phyloP scores from a whole-genome alignment of 2,888 invertebrate species.

The Entomobrya multifasciata region DNA sequence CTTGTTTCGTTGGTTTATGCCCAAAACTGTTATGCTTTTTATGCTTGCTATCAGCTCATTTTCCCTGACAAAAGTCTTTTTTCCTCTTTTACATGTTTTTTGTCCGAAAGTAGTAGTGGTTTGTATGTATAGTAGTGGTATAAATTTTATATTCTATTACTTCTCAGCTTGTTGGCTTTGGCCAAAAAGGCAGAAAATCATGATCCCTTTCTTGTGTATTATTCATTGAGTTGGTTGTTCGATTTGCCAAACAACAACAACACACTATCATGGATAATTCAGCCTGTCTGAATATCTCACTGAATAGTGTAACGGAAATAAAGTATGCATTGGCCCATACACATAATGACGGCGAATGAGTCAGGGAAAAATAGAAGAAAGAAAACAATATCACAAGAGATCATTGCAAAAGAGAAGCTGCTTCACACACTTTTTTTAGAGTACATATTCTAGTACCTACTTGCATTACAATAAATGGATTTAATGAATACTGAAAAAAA shows the following conservation, averaged over 20 bases:
- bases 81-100: not conserved
- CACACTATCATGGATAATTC: not conserved
- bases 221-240: constrained; percentile 50
- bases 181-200: constrained; percentile 40
- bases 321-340: not conserved
- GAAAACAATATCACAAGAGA: constrained; percentile 3
- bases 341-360: not conserved
- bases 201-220: constrained; percentile 40
- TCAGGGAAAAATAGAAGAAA: not conserved
- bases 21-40: not conserved
- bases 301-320: constrained; percentile 3
- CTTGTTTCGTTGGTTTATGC: constrained; percentile 25
- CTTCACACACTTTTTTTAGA: too few relatives aligned
- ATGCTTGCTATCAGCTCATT: not conserved
- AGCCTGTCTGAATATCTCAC: too few relatives aligned
- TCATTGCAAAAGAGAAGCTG: not conserved
- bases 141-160: not conserved
- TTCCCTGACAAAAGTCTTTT: constrained; percentile 34
- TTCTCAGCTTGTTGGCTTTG: constrained; percentile 19
- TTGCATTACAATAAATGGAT: constrained; percentile 2
- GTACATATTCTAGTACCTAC: constrained; percentile 2
- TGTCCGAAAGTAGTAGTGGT: constrained; percentile 13
- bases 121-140: too few relatives aligned
- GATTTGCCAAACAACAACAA: constrained; percentile 3
- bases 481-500: not conserved